These are phyloP conservation scores for Schizopygopsis pylzovi DNA, from an alignment of 2,797 vertebrate species.

Conservation along the genomic window DNA sequence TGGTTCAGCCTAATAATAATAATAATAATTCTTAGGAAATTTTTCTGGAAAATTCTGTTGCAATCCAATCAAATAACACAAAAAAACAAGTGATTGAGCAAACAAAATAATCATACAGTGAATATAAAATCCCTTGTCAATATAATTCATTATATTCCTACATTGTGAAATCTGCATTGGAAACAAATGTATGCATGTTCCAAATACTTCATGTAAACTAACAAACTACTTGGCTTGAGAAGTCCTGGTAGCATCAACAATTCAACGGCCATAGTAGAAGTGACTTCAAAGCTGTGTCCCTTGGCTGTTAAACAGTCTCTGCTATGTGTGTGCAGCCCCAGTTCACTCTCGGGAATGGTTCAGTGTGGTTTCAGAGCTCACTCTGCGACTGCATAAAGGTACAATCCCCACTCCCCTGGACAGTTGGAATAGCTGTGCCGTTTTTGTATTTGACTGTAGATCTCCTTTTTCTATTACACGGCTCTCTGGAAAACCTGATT, in stretches of 20 bases:
- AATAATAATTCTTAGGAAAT: neutral
- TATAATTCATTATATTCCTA: neutral
- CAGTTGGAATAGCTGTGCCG: constrained; percentile 13
- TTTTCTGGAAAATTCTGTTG: neutral
- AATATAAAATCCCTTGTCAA: neutral
- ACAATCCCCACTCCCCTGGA: constrained; percentile 46
- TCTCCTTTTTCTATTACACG: constrained; percentile 15
- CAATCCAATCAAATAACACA: constrained; percentile 25
- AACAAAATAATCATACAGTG: neutral
- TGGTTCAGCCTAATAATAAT: constrained; percentile 1
- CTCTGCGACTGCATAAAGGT: constrained; percentile 70
- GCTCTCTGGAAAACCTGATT: neutral
- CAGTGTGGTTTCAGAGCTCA: constrained; percentile 77
- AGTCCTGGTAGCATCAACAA: neutral
- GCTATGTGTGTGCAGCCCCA: constrained; percentile 62
- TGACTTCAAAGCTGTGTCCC: constrained; percentile 12
- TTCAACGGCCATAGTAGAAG: neutral
- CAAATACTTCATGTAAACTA: constrained; percentile 5
- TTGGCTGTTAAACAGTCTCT: constrained; percentile 30
- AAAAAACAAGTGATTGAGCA: constrained; percentile 3
- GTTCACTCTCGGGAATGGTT: constrained; percentile 71
- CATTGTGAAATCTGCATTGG: constrained; percentile 4
- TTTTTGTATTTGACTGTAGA: neutral
- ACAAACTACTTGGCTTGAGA: neutral
- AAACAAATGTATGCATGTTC: neutral